Percentiles rank a stretch among this genome's conserved stretches.
These are phyloP conservation scores for Antechinus flavipes DNA, from an alignment of 2,113 vertebrate species.

Conservation along the genomic window DNA sequence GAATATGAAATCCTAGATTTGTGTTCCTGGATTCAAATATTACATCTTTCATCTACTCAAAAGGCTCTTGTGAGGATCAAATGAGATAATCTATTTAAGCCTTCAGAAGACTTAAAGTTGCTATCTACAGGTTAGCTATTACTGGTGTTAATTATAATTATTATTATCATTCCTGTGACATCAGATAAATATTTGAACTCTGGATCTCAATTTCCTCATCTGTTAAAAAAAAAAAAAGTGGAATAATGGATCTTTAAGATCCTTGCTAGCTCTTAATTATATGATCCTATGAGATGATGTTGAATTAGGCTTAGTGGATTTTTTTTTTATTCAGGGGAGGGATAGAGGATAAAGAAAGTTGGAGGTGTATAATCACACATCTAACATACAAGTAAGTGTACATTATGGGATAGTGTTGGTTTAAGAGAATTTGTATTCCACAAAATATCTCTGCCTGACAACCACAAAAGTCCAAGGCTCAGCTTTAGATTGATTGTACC, in stretches of 20 bases:
- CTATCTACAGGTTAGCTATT: background rate
- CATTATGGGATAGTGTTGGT: background rate
- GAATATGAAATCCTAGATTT: background rate
- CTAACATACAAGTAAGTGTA: constrained; percentile 43
- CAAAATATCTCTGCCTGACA: constrained; percentile 64
- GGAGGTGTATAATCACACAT: background rate
- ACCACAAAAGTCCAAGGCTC: constrained; percentile 46
- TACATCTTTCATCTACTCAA: background rate
- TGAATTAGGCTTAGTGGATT: constrained; percentile 36
- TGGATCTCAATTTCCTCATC: background rate
- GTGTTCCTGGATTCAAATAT: background rate
- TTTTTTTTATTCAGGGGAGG: constrained; percentile 43
- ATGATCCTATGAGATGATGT: background rate
- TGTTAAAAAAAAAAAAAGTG: background rate
- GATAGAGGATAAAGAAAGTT: background rate
- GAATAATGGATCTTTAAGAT: background rate
- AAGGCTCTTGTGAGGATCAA: background rate
- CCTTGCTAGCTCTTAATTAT: background rate
- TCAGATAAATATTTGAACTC: background rate
- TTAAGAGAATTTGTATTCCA: constrained; percentile 67
- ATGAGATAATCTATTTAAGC: background rate
- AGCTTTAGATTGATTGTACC: constrained; percentile 55
- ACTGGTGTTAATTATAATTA: background rate
- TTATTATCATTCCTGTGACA: background rate
- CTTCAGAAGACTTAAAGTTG: background rate